Conservation (phyloP, 2,888 invertebrate genomes). For the Petrolisthes manimaculis region DNA sequence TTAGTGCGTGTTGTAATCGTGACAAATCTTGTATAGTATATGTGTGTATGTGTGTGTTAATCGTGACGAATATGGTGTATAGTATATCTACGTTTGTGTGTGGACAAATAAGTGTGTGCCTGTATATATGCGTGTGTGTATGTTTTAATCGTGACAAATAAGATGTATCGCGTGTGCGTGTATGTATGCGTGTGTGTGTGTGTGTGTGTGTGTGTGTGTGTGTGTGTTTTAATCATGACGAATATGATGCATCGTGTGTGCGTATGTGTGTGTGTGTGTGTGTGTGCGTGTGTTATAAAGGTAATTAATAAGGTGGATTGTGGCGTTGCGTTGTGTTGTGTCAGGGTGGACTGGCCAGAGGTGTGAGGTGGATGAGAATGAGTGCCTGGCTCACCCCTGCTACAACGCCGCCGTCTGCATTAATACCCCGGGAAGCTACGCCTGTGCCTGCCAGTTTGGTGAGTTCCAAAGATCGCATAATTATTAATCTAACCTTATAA, state of each 20-base stretch:
- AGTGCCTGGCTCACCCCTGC: slow-evolving; percentile 73
- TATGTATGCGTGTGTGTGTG: slow-evolving; percentile 27
- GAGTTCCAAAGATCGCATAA: neutral
- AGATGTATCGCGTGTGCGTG: neutral
- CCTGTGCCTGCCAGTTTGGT: slow-evolving; percentile 66
- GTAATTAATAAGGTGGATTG: too few species aligned
- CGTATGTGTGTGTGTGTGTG: too few species aligned
- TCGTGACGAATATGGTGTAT: neutral
- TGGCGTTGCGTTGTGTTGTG: too few species aligned
- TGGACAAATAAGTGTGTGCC: slow-evolving; percentile 15
- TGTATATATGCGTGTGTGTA: slow-evolving; percentile 30
- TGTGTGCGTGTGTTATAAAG: too few species aligned
- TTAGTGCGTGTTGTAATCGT: neutral
- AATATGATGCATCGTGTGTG: too few species aligned
- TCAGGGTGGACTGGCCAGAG: slow-evolving; percentile 61
- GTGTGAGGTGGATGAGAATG: slow-evolving; percentile 66
- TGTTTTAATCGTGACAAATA: slow-evolving; percentile 25
- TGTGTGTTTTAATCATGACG: too few species aligned
- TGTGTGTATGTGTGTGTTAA: slow-evolving; percentile 14
- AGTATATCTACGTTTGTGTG: slow-evolving; percentile 2
- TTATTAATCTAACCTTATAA: neutral
- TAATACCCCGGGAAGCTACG: slow-evolving; percentile 73
- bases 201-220: slow-evolving; percentile 8
- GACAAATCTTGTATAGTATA: neutral
- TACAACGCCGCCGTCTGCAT: slow-evolving; percentile 81